Conservation (phyloP, 1,140 invertebrate species). For the Artemia franciscana region DNA sequence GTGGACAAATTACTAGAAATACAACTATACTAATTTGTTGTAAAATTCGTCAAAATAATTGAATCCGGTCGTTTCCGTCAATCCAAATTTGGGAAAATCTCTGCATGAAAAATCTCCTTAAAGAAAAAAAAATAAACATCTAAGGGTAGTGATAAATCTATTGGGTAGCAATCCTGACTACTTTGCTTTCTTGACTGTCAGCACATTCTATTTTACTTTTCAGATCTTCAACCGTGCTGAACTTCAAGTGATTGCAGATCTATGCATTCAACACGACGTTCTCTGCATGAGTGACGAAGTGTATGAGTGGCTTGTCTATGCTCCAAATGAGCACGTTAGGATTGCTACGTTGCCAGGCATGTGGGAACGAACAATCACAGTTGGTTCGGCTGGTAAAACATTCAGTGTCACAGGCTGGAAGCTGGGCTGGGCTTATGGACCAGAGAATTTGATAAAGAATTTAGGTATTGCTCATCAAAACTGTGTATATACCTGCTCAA, state of each 20-base stretch:
- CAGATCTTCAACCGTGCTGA: slow-evolving; percentile 23
- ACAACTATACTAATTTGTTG: no score
- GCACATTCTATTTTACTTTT: neutral
- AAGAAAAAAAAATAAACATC: no score
- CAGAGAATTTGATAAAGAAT: slow-evolving; percentile 48
- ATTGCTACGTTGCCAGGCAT: slow-evolving; percentile 85
- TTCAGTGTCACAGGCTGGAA: slow-evolving; percentile 97
- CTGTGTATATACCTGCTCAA: slow-evolving; percentile 67
- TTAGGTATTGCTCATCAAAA: slow-evolving; percentile 80
- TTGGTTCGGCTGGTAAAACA: slow-evolving; percentile 91
- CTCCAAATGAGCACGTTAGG: slow-evolving; percentile 59
- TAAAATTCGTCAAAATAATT: no score
- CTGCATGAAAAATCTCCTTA: no score
- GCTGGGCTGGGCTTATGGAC: slow-evolving; percentile 87
- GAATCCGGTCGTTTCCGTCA: no score
- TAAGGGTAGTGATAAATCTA: neutral
- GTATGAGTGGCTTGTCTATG: slow-evolving; percentile 90
- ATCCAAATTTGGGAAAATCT: no score
- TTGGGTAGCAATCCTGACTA: slow-evolving; percentile 17
- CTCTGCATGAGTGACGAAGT: slow-evolving; percentile 88
- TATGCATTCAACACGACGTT: slow-evolving; percentile 80
- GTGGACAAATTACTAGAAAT: no score
- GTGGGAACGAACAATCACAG: slow-evolving; percentile 92
- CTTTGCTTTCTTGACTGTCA: neutral
- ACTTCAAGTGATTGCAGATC: slow-evolving; percentile 44